These are phyloP conservation scores for Paratrypauchen microcephalus DNA, from an alignment of 2,797 vertebrate genomes.

Conservation along the genomic window DNA sequence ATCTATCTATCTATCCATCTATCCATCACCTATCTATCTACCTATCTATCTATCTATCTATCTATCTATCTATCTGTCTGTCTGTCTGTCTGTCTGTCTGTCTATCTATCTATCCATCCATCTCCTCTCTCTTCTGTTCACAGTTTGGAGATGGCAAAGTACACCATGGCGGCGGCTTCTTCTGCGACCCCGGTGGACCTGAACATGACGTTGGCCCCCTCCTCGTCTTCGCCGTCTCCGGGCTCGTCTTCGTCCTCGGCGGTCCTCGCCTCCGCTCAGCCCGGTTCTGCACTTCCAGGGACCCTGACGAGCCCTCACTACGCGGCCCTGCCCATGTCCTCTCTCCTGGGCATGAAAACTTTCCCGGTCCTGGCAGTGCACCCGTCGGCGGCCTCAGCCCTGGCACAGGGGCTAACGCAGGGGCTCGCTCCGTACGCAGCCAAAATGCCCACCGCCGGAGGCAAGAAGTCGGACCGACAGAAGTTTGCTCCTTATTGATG, in stretches of 20 bases:
- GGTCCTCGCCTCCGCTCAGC: conserved; percentile 81
- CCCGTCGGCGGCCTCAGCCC: conserved; percentile 80
- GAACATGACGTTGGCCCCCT: conserved; percentile 89
- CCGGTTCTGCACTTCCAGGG: conserved; percentile 83
- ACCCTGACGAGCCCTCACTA: conserved; percentile 87
- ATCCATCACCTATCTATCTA: no score
- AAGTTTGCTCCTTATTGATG: conserved; percentile 93
- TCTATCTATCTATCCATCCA: no score
- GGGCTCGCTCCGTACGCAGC: conserved; percentile 76
- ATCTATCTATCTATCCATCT: no score
- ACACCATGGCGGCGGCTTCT: conserved; percentile 93
- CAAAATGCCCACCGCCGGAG: conserved; percentile 83
- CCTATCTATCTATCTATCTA: no score
- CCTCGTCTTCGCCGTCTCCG: conserved; percentile 76
- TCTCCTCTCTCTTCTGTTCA: conserved; percentile 51
- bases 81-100: no score
- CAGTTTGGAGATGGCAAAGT: conserved; percentile 98
- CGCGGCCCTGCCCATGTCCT: conserved; percentile 87
- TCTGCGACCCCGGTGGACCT: conserved; percentile 88
- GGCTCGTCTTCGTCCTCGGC: conserved; percentile 87
- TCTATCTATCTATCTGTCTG: no score
- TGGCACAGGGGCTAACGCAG: conserved; percentile 80
- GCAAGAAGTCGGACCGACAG: conserved; percentile 92
- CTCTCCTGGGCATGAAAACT: conserved; percentile 96
- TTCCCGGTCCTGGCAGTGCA: conserved; percentile 89